Conservation (phyloP, 2,113 vertebrate genomes). For the Andinoacara biseriatus region DNA sequence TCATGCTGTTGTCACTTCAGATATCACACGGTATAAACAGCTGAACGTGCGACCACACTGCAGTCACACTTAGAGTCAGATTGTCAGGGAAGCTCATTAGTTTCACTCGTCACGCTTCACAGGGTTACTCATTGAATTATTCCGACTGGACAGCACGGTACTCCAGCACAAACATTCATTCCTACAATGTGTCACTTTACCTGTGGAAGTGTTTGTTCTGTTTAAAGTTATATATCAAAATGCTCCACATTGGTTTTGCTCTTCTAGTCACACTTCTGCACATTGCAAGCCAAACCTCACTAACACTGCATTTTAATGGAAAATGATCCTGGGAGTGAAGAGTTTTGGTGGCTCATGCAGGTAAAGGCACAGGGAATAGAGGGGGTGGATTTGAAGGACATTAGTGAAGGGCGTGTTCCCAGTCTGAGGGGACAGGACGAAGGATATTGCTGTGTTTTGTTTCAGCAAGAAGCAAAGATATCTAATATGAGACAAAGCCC, state of each 20-base stretch:
- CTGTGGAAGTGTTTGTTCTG: not conserved
- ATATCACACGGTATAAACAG: not conserved
- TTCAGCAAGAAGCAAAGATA: not conserved
- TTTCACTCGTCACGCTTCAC: not conserved
- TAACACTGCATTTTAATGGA: not conserved
- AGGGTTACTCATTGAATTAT: conserved; percentile 28
- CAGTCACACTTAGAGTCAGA: conserved; percentile 15
- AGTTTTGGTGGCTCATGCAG: not conserved
- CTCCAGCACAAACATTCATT: not conserved
- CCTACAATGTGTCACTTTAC: not conserved
- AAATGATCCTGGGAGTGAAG: not conserved
- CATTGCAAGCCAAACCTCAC: not conserved
- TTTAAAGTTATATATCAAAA: not conserved
- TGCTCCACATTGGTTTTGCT: not conserved
- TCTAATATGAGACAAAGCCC: not conserved
- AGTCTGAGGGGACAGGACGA: not conserved
- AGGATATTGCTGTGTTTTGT: not conserved
- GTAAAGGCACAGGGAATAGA: not conserved
- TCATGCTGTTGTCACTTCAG: not conserved
- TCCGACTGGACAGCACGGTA: not conserved
- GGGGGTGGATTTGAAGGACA: conserved; percentile 12
- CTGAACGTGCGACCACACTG: not conserved
- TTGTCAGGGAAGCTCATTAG: conserved; percentile 24
- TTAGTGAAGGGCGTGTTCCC: not conserved
- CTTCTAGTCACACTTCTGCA: not conserved